These are phyloP conservation scores for Acleris laterana DNA, from an alignment of 2,888 invertebrate genomes.

Conservation along the genomic window DNA sequence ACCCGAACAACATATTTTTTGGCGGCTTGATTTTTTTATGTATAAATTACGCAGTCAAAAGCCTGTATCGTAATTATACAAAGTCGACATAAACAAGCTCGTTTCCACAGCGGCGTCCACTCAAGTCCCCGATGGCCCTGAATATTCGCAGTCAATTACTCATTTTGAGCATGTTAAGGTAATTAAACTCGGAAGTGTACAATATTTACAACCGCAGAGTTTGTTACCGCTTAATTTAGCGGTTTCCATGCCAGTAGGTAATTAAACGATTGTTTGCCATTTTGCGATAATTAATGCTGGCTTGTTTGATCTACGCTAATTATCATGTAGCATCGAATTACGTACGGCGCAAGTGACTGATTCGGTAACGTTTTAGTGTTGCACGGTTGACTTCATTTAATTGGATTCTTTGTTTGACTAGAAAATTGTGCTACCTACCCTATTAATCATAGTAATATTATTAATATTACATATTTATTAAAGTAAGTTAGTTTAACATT, in stretches of 20 bases:
- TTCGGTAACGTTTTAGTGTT: slow-evolving; percentile 5
- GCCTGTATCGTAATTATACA: not conserved
- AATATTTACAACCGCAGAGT: slow-evolving; percentile 63
- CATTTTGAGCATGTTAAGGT: slow-evolving; percentile 36
- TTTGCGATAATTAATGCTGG: slow-evolving; percentile 78
- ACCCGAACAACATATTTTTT: too few relatives aligned
- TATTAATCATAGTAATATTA: too few relatives aligned
- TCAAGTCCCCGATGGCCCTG: slow-evolving; percentile 32
- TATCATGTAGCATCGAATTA: slow-evolving; percentile 73
- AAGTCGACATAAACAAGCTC: not conserved
- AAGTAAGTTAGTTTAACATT: too few relatives aligned
- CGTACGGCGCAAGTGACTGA: slow-evolving; percentile 25
- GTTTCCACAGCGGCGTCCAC: slow-evolving; percentile 6
- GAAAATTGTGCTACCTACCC: too few relatives aligned
- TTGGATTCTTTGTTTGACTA: too few relatives aligned
- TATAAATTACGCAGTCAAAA: too few relatives aligned
- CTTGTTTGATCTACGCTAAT: slow-evolving; percentile 80
- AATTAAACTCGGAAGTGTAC: slow-evolving; percentile 45
- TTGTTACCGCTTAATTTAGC: slow-evolving; percentile 71
- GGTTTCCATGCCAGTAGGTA: slow-evolving; percentile 74
- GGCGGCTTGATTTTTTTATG: too few relatives aligned
- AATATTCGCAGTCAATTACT: slow-evolving; percentile 33
- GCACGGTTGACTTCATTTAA: not conserved
- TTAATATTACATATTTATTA: too few relatives aligned
- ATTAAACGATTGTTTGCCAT: slow-evolving; percentile 82